Percentiles rank a stretch among this genome's conserved stretches.
Conservation (phyloP, 2,113 vertebrate genomes). For the Oxyura jamaicensis region DNA sequence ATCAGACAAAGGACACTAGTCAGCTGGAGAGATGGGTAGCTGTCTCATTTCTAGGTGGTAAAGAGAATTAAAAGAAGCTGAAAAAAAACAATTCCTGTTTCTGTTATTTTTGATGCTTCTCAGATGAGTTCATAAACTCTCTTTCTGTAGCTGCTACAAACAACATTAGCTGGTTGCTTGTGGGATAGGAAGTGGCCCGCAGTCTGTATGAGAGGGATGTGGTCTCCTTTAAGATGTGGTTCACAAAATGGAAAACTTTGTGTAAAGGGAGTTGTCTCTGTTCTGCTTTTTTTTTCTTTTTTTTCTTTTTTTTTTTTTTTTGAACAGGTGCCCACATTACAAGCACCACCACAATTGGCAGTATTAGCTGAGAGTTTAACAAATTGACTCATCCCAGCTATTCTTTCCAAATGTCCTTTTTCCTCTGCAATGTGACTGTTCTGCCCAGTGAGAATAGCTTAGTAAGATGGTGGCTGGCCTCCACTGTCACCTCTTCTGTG, state of each 20-base stretch:
- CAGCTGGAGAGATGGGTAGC: neutral
- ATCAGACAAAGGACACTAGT: neutral
- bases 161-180: neutral
- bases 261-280: slow-evolving; percentile 50
- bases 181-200: neutral
- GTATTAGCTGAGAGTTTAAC: slow-evolving; percentile 3
- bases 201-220: slow-evolving; percentile 19
- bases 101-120: neutral
- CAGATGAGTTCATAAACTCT: neutral
- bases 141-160: neutral
- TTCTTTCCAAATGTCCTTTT: neutral
- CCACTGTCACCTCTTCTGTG: neutral
- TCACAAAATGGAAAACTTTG: slow-evolving; percentile 56
- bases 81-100: neutral
- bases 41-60: neutral
- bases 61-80: neutral
- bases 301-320: neutral
- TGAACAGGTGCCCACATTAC: slow-evolving; percentile 56
- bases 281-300: slow-evolving; percentile 48
- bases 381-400: neutral
- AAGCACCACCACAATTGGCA: slow-evolving; percentile 16
- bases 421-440: neutral
- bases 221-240: slow-evolving; percentile 47
- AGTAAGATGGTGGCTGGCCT: neutral
- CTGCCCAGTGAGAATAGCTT: neutral